phyloP scores from a whole-genome alignment of 2,113 vertebrate genomes.

The Lamprologus speciosus region DNA sequence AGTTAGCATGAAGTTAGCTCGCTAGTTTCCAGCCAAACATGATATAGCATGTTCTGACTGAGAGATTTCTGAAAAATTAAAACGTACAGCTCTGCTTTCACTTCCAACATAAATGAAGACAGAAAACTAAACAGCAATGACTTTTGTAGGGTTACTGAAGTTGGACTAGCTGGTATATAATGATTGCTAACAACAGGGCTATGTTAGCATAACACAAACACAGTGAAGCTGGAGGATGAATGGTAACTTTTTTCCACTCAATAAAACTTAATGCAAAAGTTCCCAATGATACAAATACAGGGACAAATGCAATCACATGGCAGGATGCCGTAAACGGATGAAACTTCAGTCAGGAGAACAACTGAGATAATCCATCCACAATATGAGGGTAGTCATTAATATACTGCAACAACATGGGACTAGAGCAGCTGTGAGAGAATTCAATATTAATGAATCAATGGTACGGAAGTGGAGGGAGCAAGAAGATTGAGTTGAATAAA shows the following conservation, averaged over 20 bases:
- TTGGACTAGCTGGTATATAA: background rate
- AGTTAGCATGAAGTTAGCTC: background rate
- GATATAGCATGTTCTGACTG: background rate
- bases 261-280: background rate
- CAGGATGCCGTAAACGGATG: background rate
- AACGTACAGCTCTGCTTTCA: background rate
- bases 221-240: background rate
- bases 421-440: background rate
- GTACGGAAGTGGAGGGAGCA: background rate
- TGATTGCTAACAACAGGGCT: background rate
- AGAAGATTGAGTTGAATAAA: background rate
- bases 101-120: background rate
- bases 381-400: background rate
- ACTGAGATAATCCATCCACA: background rate
- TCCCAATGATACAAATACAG: background rate
- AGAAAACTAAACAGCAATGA: background rate
- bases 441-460: background rate
- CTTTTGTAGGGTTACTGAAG: background rate
- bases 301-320: background rate
- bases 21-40: background rate
- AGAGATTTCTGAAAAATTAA: background rate
- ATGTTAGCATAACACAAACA: background rate
- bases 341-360: background rate
- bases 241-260: background rate
- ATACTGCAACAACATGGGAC: background rate